Evolutionary conservation across 2,888 invertebrate genomes (phyloP), one percentile per base, ranked within the genome.

Genomic region (Germaria angustata): DNA sequence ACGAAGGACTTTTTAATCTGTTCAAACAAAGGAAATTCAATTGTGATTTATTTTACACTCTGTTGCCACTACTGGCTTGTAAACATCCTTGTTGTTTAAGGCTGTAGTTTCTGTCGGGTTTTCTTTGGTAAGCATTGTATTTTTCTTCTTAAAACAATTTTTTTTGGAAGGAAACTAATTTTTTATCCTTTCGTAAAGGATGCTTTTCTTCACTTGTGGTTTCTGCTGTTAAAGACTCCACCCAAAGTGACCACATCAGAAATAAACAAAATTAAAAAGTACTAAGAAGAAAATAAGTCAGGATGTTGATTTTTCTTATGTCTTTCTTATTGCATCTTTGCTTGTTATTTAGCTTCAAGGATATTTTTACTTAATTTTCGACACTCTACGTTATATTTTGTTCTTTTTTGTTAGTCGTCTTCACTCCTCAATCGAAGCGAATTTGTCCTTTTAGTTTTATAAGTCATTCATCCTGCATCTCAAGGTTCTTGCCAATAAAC

Each of bases 21-120:
- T 72, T 61, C 53, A 68, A 81, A 77, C 66, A 68, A 61, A 72
- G 76, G 59, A 81, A 77, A 81, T 63, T 81, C 72, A 77, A 77
- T 81, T 76, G 11, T 55, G 41, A 41, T 44, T 75, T 66, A n/a
- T 11, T 59, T 46, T 3, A 24, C 28, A 22, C 11, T 53, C 34
- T 34, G 15, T 15, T 49, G n/a, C n/a, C 34, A 7, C 51, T 15
- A 53, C 44, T 28, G 9, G 4, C 11, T 34, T 9, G 11, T 46
- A 51, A 51, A 34, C 65, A 28, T 51, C 7, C 15, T 51, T 59
- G 8, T 57, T 36, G 9, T 6, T 39, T 51, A 11, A 51, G n/a
- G 8, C 15, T 44, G 49, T 11, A 28, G 20, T 71, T 63, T 9
- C 53, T 28, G 11, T 28, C n/a, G 34, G 17, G 9, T 39, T 11